A percentile compares a stretch with the other conserved stretches of the same genome.
Evolutionary conservation across 2,113 vertebrate species (phyloP).

Genomic region (Lophura nycthemera): DNA sequence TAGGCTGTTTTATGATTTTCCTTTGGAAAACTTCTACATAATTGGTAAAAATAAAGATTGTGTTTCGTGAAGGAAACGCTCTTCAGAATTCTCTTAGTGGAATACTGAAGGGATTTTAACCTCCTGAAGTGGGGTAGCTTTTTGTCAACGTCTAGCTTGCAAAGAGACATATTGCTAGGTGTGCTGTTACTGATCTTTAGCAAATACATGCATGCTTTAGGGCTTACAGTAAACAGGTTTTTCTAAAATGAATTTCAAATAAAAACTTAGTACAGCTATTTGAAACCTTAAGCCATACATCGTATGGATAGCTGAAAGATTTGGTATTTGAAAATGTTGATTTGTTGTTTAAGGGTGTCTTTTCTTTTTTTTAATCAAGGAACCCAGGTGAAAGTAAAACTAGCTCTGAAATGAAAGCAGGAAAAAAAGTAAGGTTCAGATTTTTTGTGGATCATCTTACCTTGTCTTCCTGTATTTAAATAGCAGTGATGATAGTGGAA

Average conservation of each 20-base stretch:
- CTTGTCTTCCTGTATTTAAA: not conserved
- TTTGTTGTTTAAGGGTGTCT: not conserved
- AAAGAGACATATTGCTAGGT: fast-evolving
- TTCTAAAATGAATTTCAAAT: not conserved
- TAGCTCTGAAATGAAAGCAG: conserved; percentile 35
- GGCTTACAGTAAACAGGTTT: not conserved
- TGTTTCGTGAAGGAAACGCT: not conserved
- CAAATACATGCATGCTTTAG: not conserved
- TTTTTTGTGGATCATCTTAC: not conserved
- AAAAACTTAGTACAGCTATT: not conserved
- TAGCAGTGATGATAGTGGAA: not conserved
- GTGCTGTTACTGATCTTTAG: not conserved
- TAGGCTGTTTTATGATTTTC: not conserved
- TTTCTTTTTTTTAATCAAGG: conserved; percentile 54
- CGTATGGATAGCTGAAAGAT: not conserved
- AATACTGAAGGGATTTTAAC: not conserved
- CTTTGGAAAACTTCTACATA: not conserved
- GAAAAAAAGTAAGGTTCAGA: conserved; percentile 67
- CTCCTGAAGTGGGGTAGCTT: fast-evolving
- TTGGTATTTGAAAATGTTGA: not conserved
- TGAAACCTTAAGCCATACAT: not conserved
- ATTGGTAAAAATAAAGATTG: not conserved
- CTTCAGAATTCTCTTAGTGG: not conserved
- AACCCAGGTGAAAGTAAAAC: conserved; percentile 37
- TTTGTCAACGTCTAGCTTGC: not conserved